Evolutionary conservation across 2,888 invertebrate species (phyloP).

Genomic region (Sphaerophoria rueppellii): DNA sequence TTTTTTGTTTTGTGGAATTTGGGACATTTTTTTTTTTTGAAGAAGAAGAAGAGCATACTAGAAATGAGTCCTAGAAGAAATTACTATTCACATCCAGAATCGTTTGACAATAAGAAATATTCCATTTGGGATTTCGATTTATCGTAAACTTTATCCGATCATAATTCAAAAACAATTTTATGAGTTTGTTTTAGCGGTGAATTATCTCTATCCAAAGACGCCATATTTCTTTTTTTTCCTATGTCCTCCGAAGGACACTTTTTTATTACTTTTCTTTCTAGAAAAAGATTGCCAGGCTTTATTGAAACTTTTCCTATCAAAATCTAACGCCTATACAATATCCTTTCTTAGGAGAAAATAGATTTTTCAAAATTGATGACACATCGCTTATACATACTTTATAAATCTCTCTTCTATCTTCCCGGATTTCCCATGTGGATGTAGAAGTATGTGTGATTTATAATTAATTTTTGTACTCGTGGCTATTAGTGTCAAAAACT

Average conservation of each 20-base stretch:
- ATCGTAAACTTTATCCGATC: too few species aligned
- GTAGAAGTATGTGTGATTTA: slow-evolving; percentile 43
- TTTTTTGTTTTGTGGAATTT: too few species aligned
- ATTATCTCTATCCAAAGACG: background rate
- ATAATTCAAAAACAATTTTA: too few species aligned
- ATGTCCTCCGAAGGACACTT: background rate
- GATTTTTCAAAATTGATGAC: slow-evolving; percentile 53
- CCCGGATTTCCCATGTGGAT: background rate
- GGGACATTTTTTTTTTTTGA: too few species aligned
- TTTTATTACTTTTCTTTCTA: background rate
- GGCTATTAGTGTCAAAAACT: slow-evolving; percentile 67
- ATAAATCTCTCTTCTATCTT: background rate
- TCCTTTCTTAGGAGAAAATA: background rate
- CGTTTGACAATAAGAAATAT: too few species aligned
- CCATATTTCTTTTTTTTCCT: background rate
- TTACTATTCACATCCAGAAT: too few species aligned
- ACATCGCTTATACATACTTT: slow-evolving; percentile 41
- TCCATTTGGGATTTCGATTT: too few species aligned
- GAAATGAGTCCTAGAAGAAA: too few species aligned
- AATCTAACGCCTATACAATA: background rate
- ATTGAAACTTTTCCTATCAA: slow-evolving; percentile 17
- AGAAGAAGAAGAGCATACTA: too few species aligned
- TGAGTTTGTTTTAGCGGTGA: too few species aligned
- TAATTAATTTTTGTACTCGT: slow-evolving; percentile 68
- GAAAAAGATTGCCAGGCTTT: background rate